These are phyloP conservation scores for Gisinianus flammeolus DNA, from an alignment of 2,888 invertebrate species.

Conservation along the genomic window DNA sequence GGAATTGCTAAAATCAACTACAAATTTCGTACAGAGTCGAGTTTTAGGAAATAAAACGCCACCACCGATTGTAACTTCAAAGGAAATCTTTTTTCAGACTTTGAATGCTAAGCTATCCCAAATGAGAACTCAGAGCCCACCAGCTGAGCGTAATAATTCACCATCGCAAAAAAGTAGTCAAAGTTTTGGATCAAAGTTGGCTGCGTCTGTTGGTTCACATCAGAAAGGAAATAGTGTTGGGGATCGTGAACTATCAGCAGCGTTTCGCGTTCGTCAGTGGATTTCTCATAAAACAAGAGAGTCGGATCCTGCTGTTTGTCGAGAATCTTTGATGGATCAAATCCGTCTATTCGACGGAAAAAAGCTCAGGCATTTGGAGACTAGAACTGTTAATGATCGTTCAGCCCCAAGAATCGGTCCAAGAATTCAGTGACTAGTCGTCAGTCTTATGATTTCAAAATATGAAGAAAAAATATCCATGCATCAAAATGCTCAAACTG, in stretches of 20 bases:
- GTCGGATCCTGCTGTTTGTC: slow-evolving; percentile 75
- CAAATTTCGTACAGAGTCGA: slow-evolving; percentile 53
- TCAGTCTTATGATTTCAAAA: slow-evolving; percentile 7
- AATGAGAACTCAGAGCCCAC: slow-evolving; percentile 47
- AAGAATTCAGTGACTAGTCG: slow-evolving; percentile 72
- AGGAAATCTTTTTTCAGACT: slow-evolving; percentile 56
- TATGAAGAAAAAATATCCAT: slow-evolving; percentile 30
- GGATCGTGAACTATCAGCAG: slow-evolving; percentile 48
- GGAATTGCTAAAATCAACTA: slow-evolving; percentile 54
- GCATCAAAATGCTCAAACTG: background rate
- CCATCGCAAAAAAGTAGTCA: slow-evolving; percentile 33
- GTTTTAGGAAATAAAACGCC: slow-evolving; percentile 55
- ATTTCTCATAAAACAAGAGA: slow-evolving; percentile 64
- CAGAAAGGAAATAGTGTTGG: slow-evolving; percentile 48
- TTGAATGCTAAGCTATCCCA: slow-evolving; percentile 54
- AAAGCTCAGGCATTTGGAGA: slow-evolving; percentile 71
- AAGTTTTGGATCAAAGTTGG: slow-evolving; percentile 50
- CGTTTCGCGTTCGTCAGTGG: slow-evolving; percentile 70
- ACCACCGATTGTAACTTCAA: slow-evolving; percentile 51
- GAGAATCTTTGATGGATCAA: slow-evolving; percentile 93
- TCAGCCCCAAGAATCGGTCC: slow-evolving; percentile 70
- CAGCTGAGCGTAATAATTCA: slow-evolving; percentile 43
- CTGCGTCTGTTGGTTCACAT: slow-evolving; percentile 45
- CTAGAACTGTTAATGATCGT: slow-evolving; percentile 79
- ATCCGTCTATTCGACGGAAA: slow-evolving; percentile 78